A percentile compares a stretch with the other conserved stretches of the same genome.
phyloP scores from a whole-genome alignment of 37 sponge, comb jelly and placozoan genomes.

The Chondrilla cf. caribensis region DNA sequence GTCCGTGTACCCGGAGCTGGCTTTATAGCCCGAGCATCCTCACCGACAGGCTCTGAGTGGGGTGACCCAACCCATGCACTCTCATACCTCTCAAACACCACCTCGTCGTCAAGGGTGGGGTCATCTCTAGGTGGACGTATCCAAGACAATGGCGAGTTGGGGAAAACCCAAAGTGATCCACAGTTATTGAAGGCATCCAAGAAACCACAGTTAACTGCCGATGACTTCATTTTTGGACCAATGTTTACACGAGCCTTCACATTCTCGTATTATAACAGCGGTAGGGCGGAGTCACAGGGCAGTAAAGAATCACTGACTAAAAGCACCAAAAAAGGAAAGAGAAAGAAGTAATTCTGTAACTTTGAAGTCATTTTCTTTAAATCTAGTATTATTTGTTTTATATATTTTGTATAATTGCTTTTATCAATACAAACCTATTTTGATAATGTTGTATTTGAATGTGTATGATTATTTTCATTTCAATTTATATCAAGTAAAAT shows the following conservation, averaged over 20 bases:
- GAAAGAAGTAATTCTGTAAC: too few relatives aligned
- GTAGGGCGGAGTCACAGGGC: not conserved
- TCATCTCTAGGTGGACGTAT: conserved; percentile 22
- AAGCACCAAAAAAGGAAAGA: too few relatives aligned
- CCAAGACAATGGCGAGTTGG: conserved; percentile 6
- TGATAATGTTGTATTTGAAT: not conserved
- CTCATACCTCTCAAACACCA: conserved; percentile 47
- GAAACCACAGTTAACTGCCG: conserved; percentile 6
- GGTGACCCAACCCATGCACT: conserved; percentile 66
- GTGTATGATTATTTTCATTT: not conserved
- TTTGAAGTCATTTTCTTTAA: too few relatives aligned
- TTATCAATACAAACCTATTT: conserved; percentile 1
- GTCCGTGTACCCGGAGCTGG: conserved; percentile 20
- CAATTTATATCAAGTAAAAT: too few relatives aligned
- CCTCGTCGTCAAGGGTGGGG: conserved; percentile 26
- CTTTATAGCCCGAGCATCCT: conserved; percentile 33
- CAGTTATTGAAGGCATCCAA: conserved; percentile 4
- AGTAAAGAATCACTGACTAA: too few relatives aligned
- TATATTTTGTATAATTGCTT: too few relatives aligned
- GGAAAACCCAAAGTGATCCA: not conserved
- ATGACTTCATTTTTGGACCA: conserved; percentile 24
- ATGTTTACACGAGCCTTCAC: conserved; percentile 66
- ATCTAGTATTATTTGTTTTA: too few relatives aligned
- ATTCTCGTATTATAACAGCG: conserved; percentile 42
- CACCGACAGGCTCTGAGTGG: conserved; percentile 64